Percentiles rank a stretch among this genome's conserved stretches.
These are phyloP conservation scores for Manis crassicaudata DNA, from an alignment of 2,797 vertebrate species.

Conservation along the genomic window DNA sequence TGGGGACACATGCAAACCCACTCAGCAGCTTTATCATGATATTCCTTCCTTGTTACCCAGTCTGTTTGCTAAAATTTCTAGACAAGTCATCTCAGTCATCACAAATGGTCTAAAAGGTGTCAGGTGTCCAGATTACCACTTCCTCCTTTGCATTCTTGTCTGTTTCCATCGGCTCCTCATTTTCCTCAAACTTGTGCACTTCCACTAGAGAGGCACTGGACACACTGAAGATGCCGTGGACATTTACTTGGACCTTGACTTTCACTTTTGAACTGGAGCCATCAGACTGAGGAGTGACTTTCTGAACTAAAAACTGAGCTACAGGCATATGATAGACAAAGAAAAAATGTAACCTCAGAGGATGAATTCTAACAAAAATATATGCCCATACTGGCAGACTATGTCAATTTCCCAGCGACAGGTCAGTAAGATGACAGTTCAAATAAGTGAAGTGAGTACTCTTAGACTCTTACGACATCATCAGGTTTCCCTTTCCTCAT, in stretches of 20 bases:
- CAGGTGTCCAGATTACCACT: slow-evolving; percentile 88
- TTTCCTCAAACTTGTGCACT: slow-evolving; percentile 92
- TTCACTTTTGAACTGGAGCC: slow-evolving; percentile 97
- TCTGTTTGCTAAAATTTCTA: background rate
- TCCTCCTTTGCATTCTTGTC: slow-evolving; percentile 93
- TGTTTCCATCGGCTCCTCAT: slow-evolving; percentile 96
- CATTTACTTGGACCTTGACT: slow-evolving; percentile 96
- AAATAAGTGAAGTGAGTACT: background rate
- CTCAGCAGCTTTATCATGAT: background rate
- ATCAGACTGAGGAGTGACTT: slow-evolving; percentile 94
- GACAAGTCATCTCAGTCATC: background rate
- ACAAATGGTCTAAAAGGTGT: background rate
- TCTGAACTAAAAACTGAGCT: slow-evolving; percentile 96
- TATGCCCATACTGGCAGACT: background rate
- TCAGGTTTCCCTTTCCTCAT: background rate
- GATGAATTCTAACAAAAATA: background rate
- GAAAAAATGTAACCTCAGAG: background rate
- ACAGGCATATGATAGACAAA: slow-evolving; percentile 30
- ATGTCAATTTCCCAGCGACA: background rate
- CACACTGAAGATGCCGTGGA: slow-evolving; percentile 97
- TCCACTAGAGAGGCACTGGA: slow-evolving; percentile 96
- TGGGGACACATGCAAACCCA: background rate
- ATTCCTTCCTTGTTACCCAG: background rate
- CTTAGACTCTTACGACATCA: background rate
- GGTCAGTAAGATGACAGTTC: background rate